Evolutionary conservation across 2,888 invertebrate species (phyloP), one percentile per base, ranked within the genome.

Genomic region (Smittia sp.): DNA sequence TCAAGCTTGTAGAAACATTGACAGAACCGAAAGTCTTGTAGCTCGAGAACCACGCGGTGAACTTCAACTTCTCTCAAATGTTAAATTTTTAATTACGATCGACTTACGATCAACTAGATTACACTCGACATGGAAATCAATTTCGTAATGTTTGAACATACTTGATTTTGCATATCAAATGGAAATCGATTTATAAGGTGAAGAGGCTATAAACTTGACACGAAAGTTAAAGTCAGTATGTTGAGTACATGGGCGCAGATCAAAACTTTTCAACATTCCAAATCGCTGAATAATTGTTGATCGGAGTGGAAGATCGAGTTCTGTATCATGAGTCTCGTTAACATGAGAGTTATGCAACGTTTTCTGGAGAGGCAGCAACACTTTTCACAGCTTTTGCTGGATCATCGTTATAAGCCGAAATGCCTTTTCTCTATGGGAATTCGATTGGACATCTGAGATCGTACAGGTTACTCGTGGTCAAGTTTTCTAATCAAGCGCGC

Each of bases 221-320:
- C 13, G n/a, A 58, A 58, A 22, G 22, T 58, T 58, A 11, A 46
- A 46, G 11, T 46, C 32, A 46, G 15, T 46, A 58, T 58, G 58
- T 58, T 58, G n/a, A 32, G 32, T 32, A 46, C 46, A 46, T n/a
- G 46, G 46, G 46, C 46, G 46, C 46, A 46, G 46, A 46, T 46
- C 46, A 46, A 46, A 46, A 46, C 46, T n/a, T 46, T 46, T 15
- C n/a, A 46, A 46, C 6, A n/a, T 11, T 20, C 58, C 20, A 58
- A 58, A 58, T 18, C n/a, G 58, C 58, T 58, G 58, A 58, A 58
- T 58, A 58, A 58, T 58, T 58, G 58, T 58, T 58, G 58, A 58
- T 58, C 58, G 13, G n/a, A 6, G 15, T 46, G n/a, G 46, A 32
- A 46, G 46, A 46, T 46, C 58, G 20, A 22, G 22, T 58, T 58